Conservation (phyloP, 2,113 vertebrate species). For the Rostratula benghalensis region DNA sequence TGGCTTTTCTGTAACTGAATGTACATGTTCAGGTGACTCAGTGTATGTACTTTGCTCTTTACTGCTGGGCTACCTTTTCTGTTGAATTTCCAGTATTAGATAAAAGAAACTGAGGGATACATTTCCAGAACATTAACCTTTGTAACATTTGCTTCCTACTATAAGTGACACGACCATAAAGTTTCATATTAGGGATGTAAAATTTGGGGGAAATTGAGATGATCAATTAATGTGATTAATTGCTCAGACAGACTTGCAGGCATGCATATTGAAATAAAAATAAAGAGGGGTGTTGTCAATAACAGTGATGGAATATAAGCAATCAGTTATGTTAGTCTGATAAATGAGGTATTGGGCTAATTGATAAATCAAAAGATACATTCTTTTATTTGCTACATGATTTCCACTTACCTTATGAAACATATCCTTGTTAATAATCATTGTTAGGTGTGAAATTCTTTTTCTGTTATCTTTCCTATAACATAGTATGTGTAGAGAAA, state of each 20-base stretch:
- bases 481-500: not conserved
- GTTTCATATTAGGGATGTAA: not conserved
- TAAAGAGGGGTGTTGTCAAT: not conserved
- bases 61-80: not conserved
- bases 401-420: not conserved
- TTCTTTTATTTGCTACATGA: not conserved
- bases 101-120: not conserved
- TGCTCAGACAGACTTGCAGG: not conserved
- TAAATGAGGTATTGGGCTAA: not conserved
- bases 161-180: not conserved
- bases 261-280: not conserved
- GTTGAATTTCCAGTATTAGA: not conserved
- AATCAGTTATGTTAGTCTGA: not conserved
- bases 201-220: not conserved
- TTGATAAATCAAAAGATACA: not conserved
- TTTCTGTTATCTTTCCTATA: not conserved
- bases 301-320: not conserved
- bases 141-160: not conserved
- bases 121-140: not conserved
- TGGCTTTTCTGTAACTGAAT: not conserved
- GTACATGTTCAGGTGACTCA: not conserved
- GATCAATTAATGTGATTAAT: not conserved
- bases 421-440: not conserved
- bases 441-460: not conserved
- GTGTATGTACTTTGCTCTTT: not conserved